A percentile compares a stretch with the other conserved stretches of the same genome.
These are phyloP conservation scores for Spongilla lacustris DNA, from an alignment of 37 sponge, comb jelly and placozoan genomes.

Conservation along the genomic window DNA sequence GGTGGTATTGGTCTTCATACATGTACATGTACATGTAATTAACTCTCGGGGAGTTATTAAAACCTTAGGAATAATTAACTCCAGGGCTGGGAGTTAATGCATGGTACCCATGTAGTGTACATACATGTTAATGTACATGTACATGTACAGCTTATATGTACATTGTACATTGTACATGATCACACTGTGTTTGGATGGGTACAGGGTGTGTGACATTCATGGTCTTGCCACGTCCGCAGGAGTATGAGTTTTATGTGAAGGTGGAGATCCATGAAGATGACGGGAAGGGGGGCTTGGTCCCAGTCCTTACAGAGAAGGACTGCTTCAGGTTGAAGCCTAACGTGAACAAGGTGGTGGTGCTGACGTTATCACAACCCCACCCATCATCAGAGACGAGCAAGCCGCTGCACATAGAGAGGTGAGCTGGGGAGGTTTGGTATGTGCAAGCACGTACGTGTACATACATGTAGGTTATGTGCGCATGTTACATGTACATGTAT, in stretches of 20 bases:
- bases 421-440: neutral
- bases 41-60: no score
- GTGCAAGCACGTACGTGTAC: neutral
- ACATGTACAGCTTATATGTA: no score
- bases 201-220: neutral
- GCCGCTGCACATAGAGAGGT: constrained; percentile 40
- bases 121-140: no score
- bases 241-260: constrained; percentile 58
- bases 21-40: no score
- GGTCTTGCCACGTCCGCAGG: neutral
- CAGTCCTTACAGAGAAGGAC: constrained; percentile 76
- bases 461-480: neutral
- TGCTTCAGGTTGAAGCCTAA: constrained; percentile 79
- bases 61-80: no score
- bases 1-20: no score
- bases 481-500: no score
- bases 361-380: constrained; percentile 52
- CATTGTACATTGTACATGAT: no score
- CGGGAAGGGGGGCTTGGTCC: constrained; percentile 52
- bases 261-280: constrained; percentile 88
- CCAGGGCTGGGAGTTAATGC: no score
- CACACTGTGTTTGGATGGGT: no score
- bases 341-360: constrained; percentile 53
- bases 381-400: neutral
- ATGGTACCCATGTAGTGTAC: no score